Evolutionary conservation across 2,113 vertebrate species (phyloP).

Genomic region (Ammospiza nelsoni): DNA sequence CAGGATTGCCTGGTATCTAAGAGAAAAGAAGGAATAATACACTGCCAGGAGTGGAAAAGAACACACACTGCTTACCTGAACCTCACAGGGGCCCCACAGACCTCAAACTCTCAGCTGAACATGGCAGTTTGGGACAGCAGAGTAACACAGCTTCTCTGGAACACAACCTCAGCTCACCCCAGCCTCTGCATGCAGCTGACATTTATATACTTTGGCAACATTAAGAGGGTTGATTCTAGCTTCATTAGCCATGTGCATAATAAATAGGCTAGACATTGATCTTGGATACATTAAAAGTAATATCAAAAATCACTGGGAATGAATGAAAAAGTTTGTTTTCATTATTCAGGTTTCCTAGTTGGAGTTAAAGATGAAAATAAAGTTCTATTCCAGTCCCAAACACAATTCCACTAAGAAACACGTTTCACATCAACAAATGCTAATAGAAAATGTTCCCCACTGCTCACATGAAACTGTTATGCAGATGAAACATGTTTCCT

Average conservation of each 20-base stretch:
- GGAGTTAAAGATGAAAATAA: background rate
- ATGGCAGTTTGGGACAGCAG: rapidly evolving
- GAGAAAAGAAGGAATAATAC: background rate
- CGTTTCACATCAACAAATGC: slow-evolving; percentile 45
- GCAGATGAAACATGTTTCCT: slow-evolving; percentile 66
- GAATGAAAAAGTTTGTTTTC: background rate
- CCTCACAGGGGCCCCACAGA: background rate
- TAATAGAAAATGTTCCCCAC: slow-evolving; percentile 62
- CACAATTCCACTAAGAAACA: slow-evolving; percentile 40
- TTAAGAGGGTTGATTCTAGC: background rate
- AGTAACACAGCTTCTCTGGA: background rate
- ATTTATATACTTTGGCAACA: background rate
- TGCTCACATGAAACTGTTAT: slow-evolving; percentile 58
- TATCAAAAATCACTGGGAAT: background rate
- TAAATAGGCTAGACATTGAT: background rate
- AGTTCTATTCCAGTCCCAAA: background rate
- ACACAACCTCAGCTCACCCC: background rate
- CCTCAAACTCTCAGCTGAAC: background rate
- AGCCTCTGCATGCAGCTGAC: background rate
- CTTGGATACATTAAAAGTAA: background rate
- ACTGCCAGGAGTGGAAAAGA: background rate
- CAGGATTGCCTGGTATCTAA: background rate
- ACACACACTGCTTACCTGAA: background rate
- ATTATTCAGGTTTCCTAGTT: background rate
- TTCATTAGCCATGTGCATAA: background rate